These are phyloP conservation scores for Ostrea denselamellosa DNA, from an alignment of 1,140 invertebrate species.

Conservation along the genomic window DNA sequence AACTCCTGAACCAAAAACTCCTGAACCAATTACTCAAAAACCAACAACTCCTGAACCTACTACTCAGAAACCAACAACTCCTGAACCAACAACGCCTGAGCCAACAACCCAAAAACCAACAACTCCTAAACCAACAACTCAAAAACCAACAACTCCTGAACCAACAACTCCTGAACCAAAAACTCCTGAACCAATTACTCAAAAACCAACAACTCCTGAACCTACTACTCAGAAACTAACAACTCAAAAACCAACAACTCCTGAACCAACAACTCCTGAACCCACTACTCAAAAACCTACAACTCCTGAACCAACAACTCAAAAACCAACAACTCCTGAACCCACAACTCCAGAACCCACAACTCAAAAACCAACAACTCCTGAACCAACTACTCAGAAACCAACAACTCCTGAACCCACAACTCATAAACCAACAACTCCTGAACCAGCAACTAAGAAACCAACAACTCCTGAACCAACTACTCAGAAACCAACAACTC, in stretches of 20 bases:
- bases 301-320: background rate
- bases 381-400: background rate
- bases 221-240: background rate
- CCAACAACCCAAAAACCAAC: background rate
- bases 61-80: background rate
- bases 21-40: background rate
- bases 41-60: background rate
- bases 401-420: background rate
- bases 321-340: background rate
- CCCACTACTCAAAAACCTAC: background rate
- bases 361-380: background rate
- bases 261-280: background rate
- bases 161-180: background rate
- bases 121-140: background rate
- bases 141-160: background rate
- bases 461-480: background rate
- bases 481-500: background rate
- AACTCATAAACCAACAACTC: background rate
- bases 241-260: background rate
- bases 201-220: background rate
- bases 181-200: background rate
- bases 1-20: background rate
- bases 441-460: background rate
- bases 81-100: background rate
- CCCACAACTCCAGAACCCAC: background rate